A percentile compares a stretch with the other conserved stretches of the same genome.
Evolutionary conservation across 2,888 invertebrate genomes (phyloP).

Genomic region (Spodoptera picta): DNA sequence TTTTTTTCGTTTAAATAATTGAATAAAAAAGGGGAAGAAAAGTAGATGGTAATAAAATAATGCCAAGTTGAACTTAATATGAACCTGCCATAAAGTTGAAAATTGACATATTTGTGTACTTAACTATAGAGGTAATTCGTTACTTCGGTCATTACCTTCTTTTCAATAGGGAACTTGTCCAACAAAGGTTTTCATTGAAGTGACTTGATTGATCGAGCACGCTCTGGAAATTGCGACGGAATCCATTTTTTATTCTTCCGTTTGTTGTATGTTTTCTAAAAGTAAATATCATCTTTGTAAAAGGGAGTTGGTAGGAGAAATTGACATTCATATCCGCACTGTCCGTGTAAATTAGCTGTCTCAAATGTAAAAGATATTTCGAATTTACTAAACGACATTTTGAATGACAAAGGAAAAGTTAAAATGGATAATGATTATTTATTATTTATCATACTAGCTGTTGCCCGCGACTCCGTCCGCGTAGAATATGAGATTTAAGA

Average conservation of each 20-base stretch:
- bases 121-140: slow-evolving; percentile 14
- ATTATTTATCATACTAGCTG: too few species aligned
- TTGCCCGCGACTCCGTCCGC: too few species aligned
- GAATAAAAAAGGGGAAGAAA: too few species aligned
- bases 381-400: not conserved
- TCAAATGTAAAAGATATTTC: not conserved
- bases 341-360: not conserved
- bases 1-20: too few species aligned
- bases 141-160: slow-evolving; percentile 18
- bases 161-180: slow-evolving; percentile 39
- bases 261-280: slow-evolving; percentile 39
- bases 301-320: slow-evolving; percentile 19
- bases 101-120: not conserved
- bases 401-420: not conserved
- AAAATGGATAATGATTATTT: too few species aligned
- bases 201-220: slow-evolving; percentile 34
- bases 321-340: slow-evolving; percentile 8
- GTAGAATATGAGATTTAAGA: too few species aligned
- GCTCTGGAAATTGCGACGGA: slow-evolving; percentile 35
- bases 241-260: slow-evolving; percentile 39
- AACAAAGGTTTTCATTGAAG: slow-evolving; percentile 32
- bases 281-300: slow-evolving; percentile 29
- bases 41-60: too few species aligned
- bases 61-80: too few species aligned
- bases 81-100: too few species aligned